Percentiles rank a stretch among this genome's conserved stretches.
phyloP scores from a whole-genome alignment of 2,888 invertebrate genomes.

The Plagodis pulveraria region DNA sequence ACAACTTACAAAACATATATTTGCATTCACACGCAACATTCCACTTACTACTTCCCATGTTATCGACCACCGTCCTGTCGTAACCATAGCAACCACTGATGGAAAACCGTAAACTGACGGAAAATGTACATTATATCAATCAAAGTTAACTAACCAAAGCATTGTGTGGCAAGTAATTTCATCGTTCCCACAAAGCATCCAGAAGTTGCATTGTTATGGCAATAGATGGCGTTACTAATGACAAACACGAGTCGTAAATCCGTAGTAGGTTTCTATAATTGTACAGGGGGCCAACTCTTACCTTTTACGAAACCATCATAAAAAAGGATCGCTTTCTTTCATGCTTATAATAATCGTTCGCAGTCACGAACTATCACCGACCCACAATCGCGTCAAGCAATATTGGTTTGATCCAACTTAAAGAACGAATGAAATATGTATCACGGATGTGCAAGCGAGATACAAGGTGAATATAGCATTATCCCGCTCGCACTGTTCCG shows the following conservation, averaged over 20 bases:
- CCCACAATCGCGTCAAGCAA: too few species aligned
- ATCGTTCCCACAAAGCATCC: background rate
- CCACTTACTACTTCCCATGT: background rate
- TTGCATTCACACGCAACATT: background rate
- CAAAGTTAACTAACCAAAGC: constrained; percentile 4
- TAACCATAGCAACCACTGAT: constrained; percentile 2
- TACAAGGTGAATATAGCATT: too few species aligned
- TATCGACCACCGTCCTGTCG: background rate
- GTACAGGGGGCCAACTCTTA: too few species aligned
- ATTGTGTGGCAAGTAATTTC: constrained; percentile 2
- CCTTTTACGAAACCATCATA: too few species aligned
- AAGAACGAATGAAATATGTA: too few species aligned
- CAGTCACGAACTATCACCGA: too few species aligned
- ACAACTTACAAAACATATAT: too few species aligned
- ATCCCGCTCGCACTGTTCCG: too few species aligned
- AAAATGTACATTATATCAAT: constrained; percentile 15
- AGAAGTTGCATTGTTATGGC: constrained; percentile 11
- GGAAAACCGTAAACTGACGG: constrained; percentile 11
- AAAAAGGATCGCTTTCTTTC: too few species aligned
- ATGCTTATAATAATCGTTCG: too few species aligned
- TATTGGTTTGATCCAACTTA: too few species aligned
- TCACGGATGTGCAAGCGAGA: too few species aligned
- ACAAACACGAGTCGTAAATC: constrained; percentile 5
- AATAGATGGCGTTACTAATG: constrained; percentile 21
- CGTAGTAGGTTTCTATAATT: constrained; percentile 26